phyloP scores from a whole-genome alignment of 2,797 vertebrate genomes.

The Pipistrellus nathusii region DNA sequence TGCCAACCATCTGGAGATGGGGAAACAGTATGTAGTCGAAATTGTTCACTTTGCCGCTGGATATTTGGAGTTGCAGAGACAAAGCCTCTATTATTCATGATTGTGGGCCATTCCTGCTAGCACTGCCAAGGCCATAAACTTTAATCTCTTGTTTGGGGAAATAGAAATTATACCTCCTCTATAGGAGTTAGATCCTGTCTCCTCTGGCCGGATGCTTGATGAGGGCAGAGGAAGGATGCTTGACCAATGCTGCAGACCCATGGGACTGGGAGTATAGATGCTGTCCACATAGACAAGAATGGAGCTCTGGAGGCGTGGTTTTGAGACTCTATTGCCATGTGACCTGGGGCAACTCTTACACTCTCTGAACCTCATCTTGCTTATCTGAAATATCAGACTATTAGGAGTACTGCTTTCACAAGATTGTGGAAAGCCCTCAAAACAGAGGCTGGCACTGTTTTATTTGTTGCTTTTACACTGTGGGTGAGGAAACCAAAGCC shows the following conservation, averaged over 20 bases:
- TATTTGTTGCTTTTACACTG: background rate
- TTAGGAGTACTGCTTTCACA: background rate
- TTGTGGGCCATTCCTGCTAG: slow-evolving; percentile 31
- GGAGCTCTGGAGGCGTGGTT: background rate
- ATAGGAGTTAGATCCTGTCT: slow-evolving; percentile 21
- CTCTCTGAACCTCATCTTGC: background rate
- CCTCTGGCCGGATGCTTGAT: slow-evolving; percentile 4
- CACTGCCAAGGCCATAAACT: slow-evolving; percentile 71
- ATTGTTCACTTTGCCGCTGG: slow-evolving; percentile 54
- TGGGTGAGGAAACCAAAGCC: background rate
- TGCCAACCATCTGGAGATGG: slow-evolving; percentile 54
- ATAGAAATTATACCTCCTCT: slow-evolving; percentile 51
- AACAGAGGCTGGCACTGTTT: background rate
- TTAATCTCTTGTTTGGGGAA: slow-evolving; percentile 78
- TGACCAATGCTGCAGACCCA: background rate
- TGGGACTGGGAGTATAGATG: accelerated
- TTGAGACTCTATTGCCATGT: background rate
- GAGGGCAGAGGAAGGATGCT: background rate
- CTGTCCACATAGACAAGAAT: background rate
- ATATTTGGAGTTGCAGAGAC: slow-evolving; percentile 26
- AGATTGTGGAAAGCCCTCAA: background rate
- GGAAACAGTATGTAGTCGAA: slow-evolving; percentile 30
- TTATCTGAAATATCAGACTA: background rate
- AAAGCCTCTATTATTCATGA: slow-evolving; percentile 74
- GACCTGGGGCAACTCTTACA: background rate